Percentiles rank a stretch among this genome's conserved stretches.
phyloP scores from a whole-genome alignment of 2,113 vertebrate species.

The Trogon melanurus region DNA sequence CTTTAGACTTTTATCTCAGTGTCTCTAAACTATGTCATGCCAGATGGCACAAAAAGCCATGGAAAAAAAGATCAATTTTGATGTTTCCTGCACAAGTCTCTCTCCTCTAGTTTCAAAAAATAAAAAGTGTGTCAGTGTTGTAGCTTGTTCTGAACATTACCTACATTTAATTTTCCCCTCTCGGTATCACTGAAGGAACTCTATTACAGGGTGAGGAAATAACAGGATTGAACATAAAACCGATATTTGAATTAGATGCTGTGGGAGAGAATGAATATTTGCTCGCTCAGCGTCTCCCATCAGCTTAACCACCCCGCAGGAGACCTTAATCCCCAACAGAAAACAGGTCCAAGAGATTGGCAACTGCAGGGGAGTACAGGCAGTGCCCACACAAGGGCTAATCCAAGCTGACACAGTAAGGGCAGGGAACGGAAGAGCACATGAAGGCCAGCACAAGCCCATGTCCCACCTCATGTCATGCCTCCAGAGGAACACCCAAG shows the following conservation, averaged over 20 bases:
- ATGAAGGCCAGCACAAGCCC: accelerated
- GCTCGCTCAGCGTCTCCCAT: not conserved
- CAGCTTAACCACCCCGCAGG: not conserved
- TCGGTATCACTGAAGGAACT: not conserved
- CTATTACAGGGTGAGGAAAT: not conserved
- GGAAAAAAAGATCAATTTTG: not conserved
- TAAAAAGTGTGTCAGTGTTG: not conserved
- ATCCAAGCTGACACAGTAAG: not conserved
- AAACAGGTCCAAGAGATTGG: not conserved
- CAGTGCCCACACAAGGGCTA: not conserved
- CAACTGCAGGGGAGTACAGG: not conserved
- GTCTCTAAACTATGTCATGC: not conserved
- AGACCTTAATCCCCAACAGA: not conserved
- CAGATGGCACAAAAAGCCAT: not conserved
- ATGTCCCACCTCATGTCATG: not conserved
- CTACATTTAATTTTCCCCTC: not conserved
- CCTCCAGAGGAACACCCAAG: not conserved
- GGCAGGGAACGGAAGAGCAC: not conserved
- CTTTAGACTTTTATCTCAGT: not conserved
- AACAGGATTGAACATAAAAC: not conserved
- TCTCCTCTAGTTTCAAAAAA: not conserved
- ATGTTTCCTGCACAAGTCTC: not conserved
- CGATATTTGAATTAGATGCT: not conserved
- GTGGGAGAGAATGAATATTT: not conserved
- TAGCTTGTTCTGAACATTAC: not conserved